Evolutionary conservation across 64 coral and sea anemone species (phyloP).

Genomic region (Montipora efflorescens): DNA sequence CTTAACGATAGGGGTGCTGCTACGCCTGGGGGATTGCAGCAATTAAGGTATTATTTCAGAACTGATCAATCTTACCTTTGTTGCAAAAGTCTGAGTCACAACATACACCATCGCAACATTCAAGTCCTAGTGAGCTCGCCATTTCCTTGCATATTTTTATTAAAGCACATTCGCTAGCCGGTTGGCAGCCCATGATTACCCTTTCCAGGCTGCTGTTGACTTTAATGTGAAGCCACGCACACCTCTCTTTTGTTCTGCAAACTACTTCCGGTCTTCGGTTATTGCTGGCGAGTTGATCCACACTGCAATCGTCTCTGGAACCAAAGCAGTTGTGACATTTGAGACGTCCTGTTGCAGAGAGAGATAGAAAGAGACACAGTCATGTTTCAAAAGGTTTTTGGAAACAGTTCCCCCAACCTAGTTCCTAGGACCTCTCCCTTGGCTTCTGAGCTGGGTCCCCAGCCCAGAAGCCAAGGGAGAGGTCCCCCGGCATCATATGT

Average conservation of each 20-base stretch:
- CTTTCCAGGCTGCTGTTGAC: background rate
- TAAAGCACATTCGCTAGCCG: background rate
- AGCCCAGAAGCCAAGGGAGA: no score
- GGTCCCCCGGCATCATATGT: no score
- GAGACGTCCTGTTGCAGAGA: background rate
- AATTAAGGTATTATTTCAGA: no score
- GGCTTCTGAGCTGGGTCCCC: no score
- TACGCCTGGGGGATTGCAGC: no score
- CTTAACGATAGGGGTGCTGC: no score
- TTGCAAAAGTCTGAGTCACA: no score
- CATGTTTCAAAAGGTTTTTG: background rate
- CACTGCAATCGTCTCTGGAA: background rate
- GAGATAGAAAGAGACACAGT: background rate
- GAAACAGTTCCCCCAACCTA: background rate
- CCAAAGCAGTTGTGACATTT: no score
- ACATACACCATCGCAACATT: no score
- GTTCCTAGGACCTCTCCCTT: no score
- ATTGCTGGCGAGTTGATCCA: background rate
- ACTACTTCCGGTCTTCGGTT: background rate
- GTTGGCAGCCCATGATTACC: background rate
- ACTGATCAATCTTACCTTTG: no score
- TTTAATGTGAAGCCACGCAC: background rate
- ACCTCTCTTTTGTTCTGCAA: background rate
- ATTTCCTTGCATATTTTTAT: background rate
- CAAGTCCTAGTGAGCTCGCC: background rate